These are phyloP conservation scores for Ostrea denselamellosa DNA, from an alignment of 1,140 invertebrate species.

Conservation along the genomic window DNA sequence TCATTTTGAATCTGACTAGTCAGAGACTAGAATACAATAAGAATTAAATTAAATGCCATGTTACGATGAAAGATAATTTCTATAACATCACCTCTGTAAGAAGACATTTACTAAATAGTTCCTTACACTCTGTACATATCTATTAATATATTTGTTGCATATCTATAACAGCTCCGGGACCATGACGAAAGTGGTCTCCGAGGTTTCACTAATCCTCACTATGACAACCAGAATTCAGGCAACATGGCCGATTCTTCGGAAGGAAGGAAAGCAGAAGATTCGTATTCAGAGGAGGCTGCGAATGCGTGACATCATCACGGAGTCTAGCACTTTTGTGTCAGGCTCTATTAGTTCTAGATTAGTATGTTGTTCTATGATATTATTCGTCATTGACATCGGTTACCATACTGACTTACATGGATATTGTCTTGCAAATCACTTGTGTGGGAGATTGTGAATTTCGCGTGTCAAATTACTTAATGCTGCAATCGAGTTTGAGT, in stretches of 20 bases:
- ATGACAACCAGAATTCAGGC: background rate
- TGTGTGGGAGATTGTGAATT: background rate
- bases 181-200: background rate
- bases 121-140: background rate
- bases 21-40: background rate
- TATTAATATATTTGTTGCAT: background rate
- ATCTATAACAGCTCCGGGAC: background rate
- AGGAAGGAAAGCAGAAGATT: background rate
- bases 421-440: background rate
- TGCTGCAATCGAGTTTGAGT: background rate
- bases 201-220: slow-evolving; percentile 15
- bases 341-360: background rate
- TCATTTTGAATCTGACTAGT: too few species aligned
- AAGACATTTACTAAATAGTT: background rate
- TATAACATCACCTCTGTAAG: background rate
- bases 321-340: background rate
- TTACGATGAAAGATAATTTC: background rate
- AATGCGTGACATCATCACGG: background rate
- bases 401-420: background rate
- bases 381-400: background rate
- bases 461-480: background rate
- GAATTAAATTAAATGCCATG: background rate
- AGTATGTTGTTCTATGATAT: background rate
- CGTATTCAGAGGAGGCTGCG: background rate
- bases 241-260: background rate